Evolutionary conservation across 2,797 vertebrate species (phyloP), one percentile per base, ranked within the genome.

Genomic region (Florisuga fusca): DNA sequence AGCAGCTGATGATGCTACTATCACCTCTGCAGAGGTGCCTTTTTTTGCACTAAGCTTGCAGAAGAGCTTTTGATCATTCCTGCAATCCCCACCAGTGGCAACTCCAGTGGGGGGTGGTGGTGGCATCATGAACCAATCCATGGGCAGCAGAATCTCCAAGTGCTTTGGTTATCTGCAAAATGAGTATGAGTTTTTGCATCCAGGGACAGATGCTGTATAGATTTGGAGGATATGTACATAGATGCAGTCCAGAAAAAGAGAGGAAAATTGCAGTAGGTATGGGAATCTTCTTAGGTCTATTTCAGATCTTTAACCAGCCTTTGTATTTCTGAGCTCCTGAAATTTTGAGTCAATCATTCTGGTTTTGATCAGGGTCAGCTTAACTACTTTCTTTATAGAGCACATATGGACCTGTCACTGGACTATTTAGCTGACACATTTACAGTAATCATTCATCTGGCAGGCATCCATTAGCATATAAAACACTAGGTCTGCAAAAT

Each of bases 361-460:
- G 87, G 48, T 92, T 95, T 95, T 94, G 89, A 94, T 96, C 82
- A 95, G 38, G 43, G 46, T 58, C 41, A 86, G 34, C 36, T 73
- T 92, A 86, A 94, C 79, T 72, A 46, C 33, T 86, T 94, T 92
- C 69, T 95, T 95, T 96, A 86, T 62, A 73, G 73, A 88, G 54
- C 93, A 87, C 92, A 83, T 90, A 33, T 92, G 94, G 93, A 23
- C 31, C 94, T 94, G 94, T 95, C 95, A 77, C 95, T 97, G 96
- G 85, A 87, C 91, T 95, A 25, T 96, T 96, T 96, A 96, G 89
- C 92, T 84, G 77, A 67, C 90, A 93, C 95, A 54, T 95, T 87
- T 94, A 85, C 73, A 78, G 82, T 87, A 92, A 93, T 92, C 67
- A 54, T 75, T 94, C 74, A 34, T 19, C 87, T 96, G 94, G 97